Evolutionary conservation across 2,888 invertebrate genomes (phyloP), one percentile per base, ranked within the genome.

Genomic region (Carterocephalus palaemon): DNA sequence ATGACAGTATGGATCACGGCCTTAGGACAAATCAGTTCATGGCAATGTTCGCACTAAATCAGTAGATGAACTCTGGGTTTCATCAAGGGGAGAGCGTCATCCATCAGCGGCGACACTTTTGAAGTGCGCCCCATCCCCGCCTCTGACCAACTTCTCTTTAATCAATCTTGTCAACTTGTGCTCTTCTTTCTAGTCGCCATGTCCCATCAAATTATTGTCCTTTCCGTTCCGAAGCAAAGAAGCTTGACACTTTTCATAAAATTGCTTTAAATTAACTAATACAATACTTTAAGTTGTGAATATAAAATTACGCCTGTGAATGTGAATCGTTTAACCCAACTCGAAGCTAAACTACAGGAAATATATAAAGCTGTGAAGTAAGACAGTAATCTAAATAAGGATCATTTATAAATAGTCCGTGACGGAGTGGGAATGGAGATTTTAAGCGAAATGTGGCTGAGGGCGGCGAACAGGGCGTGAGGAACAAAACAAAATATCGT

Each of bases 121-220:
- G 82, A 82, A 72, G 75, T 75, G 64, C 56, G 60, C 65, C 67
- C 63, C 62, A 59, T 57, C 28, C 48, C 61, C 49, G 58, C 53
- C 63, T 59, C 62, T 71, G 71, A 69, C 70, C 75, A 64, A 64
- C 57, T 61, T 53, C 49, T 53, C 54, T 52, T 64, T 66, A 67
- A 77, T 82, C 69, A 72, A 76, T 80, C 81, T 77, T 80, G 79
- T 76, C 80, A 71, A 56, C 60, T 58, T 68, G n/a, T n/a, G n/a
- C 68, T 65, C 64, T 57, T 64, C 59, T 65, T 68, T 57, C 66
- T 61, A 67, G 62, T 64, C 53, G 63, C 54, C 65, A 58, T 70
- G 68, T 67, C n/a, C n/a, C n/a, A n/a, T n/a, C 69, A 60, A 56
- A 56, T 7, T 32, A n/a, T n/a, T n/a, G n/a, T n/a, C n/a, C n/a